Base-by-base conservation (phyloP, 2,888 invertebrate species). In the Acholoe squamosa region DNA sequence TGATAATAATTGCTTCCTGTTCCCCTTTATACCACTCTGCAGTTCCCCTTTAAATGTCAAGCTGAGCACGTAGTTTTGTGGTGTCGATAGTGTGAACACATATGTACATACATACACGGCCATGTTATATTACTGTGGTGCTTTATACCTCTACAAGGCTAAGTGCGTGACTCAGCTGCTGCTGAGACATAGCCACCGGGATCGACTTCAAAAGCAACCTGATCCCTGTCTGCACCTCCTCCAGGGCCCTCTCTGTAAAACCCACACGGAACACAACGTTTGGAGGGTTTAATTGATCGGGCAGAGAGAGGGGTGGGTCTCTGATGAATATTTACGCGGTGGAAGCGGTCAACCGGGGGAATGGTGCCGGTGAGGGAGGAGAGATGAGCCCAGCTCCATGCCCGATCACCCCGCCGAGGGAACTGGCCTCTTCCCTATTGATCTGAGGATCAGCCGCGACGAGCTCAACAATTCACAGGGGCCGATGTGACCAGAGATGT, bases 201-300 rank as follows among this genome's bases (percentile, higher is more conserved):
- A 43, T 43, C 43, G 43, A 43, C 43, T 43, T 43, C 43, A 43
- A 43, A n/a, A 43, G 43, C 43, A 43, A 43, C 43, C 43, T 43
- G 43, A 3, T 43, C 5, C 43, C 43, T 43, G 43, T 43, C 43
- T 43, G 43, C 43, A 43, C 43, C 43, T 43, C 10, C 43, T 43
- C 43, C 43, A 43, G 43, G 61, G n/a, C n/a, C 61, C 61, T 3
- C 7, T 7, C 61, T 19, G 7, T 61, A 61, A 61, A n/a, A 61
- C 61, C n/a, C 61, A 61, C 61, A 61, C 61, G 61, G n/a, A n/a
- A n/a, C 61, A 61, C 61, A 61, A 54, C 54, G 19, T 54, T 54
- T 54, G 19, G 54, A 54, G 54, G 22, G 71, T 25, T 25, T 28
- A 71, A 28, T 71, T 71, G 71, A 71, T 28, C 71, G 25, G 71